Evolutionary conservation across 2,797 vertebrate species (phyloP).

Genomic region (Phoebastria nigripes): DNA sequence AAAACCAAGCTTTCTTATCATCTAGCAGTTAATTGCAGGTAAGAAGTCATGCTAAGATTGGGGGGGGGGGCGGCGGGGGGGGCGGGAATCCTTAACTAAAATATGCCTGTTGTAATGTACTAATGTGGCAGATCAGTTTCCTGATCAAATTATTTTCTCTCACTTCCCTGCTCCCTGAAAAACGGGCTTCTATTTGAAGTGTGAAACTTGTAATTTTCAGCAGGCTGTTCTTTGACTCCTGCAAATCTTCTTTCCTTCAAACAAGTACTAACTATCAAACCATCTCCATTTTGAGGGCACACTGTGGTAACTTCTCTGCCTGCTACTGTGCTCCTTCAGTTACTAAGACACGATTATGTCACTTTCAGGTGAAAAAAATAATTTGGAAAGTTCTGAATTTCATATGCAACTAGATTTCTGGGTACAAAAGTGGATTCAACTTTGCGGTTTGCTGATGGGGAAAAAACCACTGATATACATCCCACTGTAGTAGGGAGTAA

Average conservation of each 20-base stretch:
- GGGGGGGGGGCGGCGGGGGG: no score
- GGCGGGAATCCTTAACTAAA: background rate
- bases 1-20: background rate
- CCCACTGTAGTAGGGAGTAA: background rate
- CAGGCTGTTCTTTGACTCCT: background rate
- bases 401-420: background rate
- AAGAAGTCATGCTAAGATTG: background rate
- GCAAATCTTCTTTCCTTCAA: background rate
- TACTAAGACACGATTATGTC: background rate
- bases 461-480: background rate
- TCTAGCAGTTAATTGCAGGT: background rate
- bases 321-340: background rate
- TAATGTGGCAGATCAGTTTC: background rate
- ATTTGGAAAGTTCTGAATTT: background rate
- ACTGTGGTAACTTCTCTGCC: background rate
- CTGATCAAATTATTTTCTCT: background rate
- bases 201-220: slow-evolving; percentile 10
- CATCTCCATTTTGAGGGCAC: background rate
- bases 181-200: background rate
- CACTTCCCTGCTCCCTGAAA: background rate
- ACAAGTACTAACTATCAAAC: background rate
- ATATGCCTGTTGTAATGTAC: background rate
- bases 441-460: background rate
- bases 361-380: background rate
- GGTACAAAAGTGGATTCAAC: background rate